Conservation (phyloP, 2,113 vertebrate genomes). For the Corythornis madagascariensis region DNA sequence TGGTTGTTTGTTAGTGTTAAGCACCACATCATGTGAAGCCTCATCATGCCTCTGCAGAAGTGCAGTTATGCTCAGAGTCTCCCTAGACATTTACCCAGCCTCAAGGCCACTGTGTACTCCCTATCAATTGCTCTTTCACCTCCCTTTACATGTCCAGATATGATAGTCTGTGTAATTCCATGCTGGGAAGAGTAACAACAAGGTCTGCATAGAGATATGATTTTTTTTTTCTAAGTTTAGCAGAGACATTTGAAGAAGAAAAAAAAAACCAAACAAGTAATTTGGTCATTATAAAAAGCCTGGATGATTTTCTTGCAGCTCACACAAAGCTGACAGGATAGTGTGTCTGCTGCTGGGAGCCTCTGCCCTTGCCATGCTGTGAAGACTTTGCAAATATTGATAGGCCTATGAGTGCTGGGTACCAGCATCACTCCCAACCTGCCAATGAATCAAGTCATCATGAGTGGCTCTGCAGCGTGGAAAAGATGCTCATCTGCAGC, state of each 20-base stretch:
- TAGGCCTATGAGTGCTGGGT: background rate
- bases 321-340: background rate
- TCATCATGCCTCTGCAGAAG: background rate
- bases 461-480: background rate
- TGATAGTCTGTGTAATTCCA: background rate
- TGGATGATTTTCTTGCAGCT: background rate
- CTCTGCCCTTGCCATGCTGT: fast-evolving
- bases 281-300: background rate
- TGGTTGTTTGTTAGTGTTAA: background rate
- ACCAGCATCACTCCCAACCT: background rate
- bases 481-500: background rate
- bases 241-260: background rate
- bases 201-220: background rate
- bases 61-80: background rate
- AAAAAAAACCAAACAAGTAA: background rate
- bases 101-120: background rate
- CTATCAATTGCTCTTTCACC: background rate
- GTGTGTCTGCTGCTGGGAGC: background rate
- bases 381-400: background rate
- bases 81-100: background rate
- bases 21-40: fast-evolving
- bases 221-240: background rate
- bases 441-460: fast-evolving
- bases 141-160: background rate
- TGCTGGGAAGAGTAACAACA: background rate